phyloP scores from a whole-genome alignment of 1,140 invertebrate species.

The Zaprionus inermis region DNA sequence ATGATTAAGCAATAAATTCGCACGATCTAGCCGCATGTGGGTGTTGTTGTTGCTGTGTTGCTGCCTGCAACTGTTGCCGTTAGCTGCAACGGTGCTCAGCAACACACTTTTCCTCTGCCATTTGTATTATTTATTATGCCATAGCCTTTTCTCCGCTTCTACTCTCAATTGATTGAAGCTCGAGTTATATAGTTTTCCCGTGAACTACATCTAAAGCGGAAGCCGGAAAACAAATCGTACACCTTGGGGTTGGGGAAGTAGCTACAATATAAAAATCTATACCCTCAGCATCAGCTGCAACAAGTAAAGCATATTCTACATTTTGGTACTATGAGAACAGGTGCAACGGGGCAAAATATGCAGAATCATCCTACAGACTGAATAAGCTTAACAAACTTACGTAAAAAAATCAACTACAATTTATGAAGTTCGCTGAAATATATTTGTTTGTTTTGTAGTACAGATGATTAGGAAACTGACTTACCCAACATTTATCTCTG shows the following conservation, averaged over 20 bases:
- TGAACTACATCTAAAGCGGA: constrained; percentile 36
- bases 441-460: too few species aligned
- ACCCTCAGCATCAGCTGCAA: too few species aligned
- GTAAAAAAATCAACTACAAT: too few species aligned
- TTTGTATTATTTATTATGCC: constrained; percentile 26
- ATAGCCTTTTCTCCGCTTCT: constrained; percentile 36
- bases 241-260: not conserved
- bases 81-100: constrained; percentile 31
- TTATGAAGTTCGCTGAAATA: too few species aligned
- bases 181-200: constrained; percentile 31
- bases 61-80: constrained; percentile 27
- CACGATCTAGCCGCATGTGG: constrained; percentile 52
- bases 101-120: constrained; percentile 21
- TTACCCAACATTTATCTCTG: too few species aligned
- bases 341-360: too few species aligned
- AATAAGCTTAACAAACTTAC: too few species aligned
- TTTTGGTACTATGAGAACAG: too few species aligned
- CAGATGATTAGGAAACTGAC: too few species aligned
- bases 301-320: too few species aligned
- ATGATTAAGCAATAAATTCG: constrained; percentile 79
- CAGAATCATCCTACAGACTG: too few species aligned
- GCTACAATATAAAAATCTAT: not conserved
- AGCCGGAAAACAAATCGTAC: not conserved
- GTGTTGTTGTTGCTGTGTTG: constrained; percentile 29
- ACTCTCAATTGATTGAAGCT: constrained; percentile 57